Base-by-base conservation (phyloP, 2,113 vertebrate genomes). In the Gallinago media region DNA sequence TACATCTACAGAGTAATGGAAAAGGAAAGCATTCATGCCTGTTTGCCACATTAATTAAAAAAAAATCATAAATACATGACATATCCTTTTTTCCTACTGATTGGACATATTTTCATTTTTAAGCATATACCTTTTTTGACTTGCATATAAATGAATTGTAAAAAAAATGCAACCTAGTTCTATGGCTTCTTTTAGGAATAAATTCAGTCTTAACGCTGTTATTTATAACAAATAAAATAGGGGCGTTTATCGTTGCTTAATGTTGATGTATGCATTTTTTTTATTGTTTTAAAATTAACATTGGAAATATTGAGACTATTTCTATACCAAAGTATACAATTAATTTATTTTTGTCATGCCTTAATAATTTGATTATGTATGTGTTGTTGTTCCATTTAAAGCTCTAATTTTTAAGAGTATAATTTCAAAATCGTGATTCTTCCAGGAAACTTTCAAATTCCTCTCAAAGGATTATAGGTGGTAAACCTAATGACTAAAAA, bases 291-390 rank as follows among this genome's bases (percentile, higher is more conserved):
- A 22, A 91, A 94, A 93, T 80, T 94, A 94, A 92, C 66, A 92
- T 85, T 95, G 84, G 83, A 96, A 96, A 93, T 89, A 87, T 65
- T 67, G 67, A 63, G 65, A 95, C 61, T 66, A 46, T 85, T 89
- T 92, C 80, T 94, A 17, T 82, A 74, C 79, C 73, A 47, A 90
- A 96, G 36, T 50, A 91, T 70, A 92, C 56, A 46, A 80, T 85
- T 94, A 92, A 92, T 90, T 96, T 94, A 91, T 94, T 96, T 96
- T 87, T 1, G 11, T 67, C 72, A 79, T 85, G 83, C 83, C 79
- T 94, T 76, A 44, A 73, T 92, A 97, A 95, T 96, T 94, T 79
- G 67, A 52, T 98, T 88, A 91, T 93, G 32, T 92, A 66, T 82
- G 54, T 78, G 73, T 1, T 97, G 50, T 83, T 96, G 74, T 66